phyloP scores from a whole-genome alignment of 2,888 invertebrate genomes.

The Oxycera nigricornis region DNA sequence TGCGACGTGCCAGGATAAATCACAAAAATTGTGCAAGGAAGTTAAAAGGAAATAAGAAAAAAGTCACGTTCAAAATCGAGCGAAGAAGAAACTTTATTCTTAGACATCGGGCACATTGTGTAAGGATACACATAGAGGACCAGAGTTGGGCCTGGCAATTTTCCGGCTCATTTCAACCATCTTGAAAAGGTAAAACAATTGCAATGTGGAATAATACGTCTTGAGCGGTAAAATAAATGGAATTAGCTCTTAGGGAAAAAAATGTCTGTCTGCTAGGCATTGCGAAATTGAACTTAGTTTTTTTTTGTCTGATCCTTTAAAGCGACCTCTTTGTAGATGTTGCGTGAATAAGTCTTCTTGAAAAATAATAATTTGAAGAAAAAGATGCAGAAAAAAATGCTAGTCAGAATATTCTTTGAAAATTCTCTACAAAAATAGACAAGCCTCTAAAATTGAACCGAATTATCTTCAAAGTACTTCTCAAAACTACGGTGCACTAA shows the following conservation, averaged over 20 bases:
- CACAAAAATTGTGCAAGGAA: background rate
- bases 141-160: background rate
- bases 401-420: too few species aligned
- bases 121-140: background rate
- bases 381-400: too few species aligned
- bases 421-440: too few species aligned
- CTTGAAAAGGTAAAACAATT: constrained; percentile 26
- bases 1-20: background rate
- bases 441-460: too few species aligned
- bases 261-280: background rate
- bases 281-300: constrained; percentile 9
- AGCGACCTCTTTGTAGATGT: too few species aligned
- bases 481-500: too few species aligned
- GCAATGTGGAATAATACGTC: constrained; percentile 15
- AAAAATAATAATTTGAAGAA: too few species aligned
- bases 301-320: too few species aligned
- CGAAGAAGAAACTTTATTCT: background rate
- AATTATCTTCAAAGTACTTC: too few species aligned
- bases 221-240: constrained; percentile 17
- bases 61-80: background rate
- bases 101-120: background rate
- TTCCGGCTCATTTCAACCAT: constrained; percentile 35
- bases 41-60: constrained; percentile 6
- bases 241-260: constrained; percentile 28
- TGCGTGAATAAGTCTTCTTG: too few species aligned